These are phyloP conservation scores for Aegotheles bennettii DNA, from an alignment of 2,113 vertebrate genomes.

Conservation along the genomic window DNA sequence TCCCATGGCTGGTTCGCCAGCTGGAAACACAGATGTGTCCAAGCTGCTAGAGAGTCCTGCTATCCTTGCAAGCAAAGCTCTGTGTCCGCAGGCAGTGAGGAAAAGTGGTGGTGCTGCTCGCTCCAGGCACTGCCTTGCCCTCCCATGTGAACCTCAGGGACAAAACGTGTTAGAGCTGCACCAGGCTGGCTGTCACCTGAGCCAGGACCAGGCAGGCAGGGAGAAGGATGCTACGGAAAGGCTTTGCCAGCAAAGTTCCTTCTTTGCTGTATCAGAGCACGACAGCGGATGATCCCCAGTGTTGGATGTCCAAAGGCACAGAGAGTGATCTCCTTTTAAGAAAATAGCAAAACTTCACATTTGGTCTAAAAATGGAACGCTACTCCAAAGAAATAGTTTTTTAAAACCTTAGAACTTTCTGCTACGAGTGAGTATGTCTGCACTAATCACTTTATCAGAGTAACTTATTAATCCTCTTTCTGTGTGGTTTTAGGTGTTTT, in stretches of 20 bases:
- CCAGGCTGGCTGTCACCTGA: background rate
- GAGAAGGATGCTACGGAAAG: background rate
- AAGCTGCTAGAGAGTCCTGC: background rate
- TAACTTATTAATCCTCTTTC: background rate
- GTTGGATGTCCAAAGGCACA: background rate
- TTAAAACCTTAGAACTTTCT: background rate
- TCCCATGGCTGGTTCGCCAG: rapidly evolving
- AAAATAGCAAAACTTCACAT: background rate
- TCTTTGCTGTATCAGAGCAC: background rate
- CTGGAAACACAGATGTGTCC: background rate
- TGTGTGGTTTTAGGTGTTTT: conserved; percentile 21
- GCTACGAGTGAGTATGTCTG: background rate
- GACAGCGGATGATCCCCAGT: rapidly evolving
- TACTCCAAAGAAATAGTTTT: background rate
- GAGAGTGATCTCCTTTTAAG: background rate
- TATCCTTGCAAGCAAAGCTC: background rate
- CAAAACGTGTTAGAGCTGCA: background rate
- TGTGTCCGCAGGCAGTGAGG: background rate
- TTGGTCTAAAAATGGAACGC: background rate
- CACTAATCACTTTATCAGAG: background rate
- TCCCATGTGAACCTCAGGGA: background rate
- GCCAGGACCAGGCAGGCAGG: background rate
- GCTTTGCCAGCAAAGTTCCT: background rate
- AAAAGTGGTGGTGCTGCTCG: background rate
- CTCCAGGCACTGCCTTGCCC: background rate